Conservation (phyloP, 2,888 invertebrate genomes). For the Toxonevra muliebris region DNA sequence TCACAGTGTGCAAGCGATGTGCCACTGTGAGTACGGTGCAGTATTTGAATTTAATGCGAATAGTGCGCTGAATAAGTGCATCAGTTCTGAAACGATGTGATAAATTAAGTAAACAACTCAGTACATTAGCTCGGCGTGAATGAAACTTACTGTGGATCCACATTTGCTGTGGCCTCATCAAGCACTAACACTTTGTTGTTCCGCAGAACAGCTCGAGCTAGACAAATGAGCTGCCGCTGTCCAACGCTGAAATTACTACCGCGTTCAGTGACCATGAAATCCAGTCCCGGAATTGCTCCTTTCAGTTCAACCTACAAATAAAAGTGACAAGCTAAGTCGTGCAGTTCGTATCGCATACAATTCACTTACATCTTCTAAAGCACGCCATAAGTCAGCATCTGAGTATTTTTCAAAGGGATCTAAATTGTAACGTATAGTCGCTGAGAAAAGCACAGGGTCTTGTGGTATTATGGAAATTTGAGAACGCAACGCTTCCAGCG, state of each 20-base stretch:
- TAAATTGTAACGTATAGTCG: constrained; percentile 72
- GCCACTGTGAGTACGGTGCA: constrained; percentile 93
- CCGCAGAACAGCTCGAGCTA: constrained; percentile 73
- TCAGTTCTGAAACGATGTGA: constrained; percentile 72
- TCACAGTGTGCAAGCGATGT: constrained; percentile 90
- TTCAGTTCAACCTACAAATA: constrained; percentile 68
- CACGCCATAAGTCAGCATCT: constrained; percentile 61
- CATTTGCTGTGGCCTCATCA: constrained; percentile 78
- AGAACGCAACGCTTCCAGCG: constrained; percentile 66
- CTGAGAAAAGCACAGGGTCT: constrained; percentile 69
- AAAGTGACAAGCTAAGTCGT: background rate
- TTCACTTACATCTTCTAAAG: constrained; percentile 55
- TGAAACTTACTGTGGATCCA: constrained; percentile 69
- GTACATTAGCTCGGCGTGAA: constrained; percentile 75
- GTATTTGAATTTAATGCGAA: constrained; percentile 78
- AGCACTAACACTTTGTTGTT: constrained; percentile 72
- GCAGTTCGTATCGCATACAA: background rate
- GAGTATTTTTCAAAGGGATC: constrained; percentile 68
- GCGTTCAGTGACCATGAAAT: constrained; percentile 68
- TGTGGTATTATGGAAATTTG: constrained; percentile 71
- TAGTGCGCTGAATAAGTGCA: constrained; percentile 83
- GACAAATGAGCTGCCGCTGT: constrained; percentile 74
- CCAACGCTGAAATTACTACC: constrained; percentile 75
- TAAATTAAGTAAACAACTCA: constrained; percentile 53
- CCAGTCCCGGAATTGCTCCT: constrained; percentile 66